Base-by-base conservation (phyloP, 2,113 vertebrate species). In the Pachycephala philippinensis region DNA sequence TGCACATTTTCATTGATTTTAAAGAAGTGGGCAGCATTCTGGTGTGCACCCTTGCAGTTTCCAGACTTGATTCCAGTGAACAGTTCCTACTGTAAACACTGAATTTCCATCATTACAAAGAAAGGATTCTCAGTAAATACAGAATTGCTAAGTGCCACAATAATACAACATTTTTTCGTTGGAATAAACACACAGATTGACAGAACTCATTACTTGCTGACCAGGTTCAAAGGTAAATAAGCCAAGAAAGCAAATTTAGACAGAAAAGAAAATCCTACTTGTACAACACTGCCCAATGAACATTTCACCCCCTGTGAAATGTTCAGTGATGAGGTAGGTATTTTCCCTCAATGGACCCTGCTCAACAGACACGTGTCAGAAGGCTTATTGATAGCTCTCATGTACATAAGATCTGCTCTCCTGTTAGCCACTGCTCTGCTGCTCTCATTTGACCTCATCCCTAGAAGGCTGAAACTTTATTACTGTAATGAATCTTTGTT, bases 401-500 rank as follows among this genome's bases (percentile, higher is more conserved):
- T 15, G 53, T 39, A 59, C 64, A 10, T n/a, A n/a, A 78, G 81
- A 89, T 84, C 69, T 66, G 47, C 60, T 86, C 35, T 84, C 50
- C 69, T 42, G 27, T 77, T 87, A 69, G 89, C 76, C 72, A 75
- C 68, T 1, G 0, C 64, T 78, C 47, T 68, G 63, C 79, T 88
- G 89, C 72, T 95, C 91, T 89, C 33, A 18, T 91, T 84, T 94
- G 91, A 95, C 93, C 94, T 82, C 84, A 64, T 95, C 93, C 72
- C 93, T 96, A 87, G 94, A 89, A 95, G 96, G 77, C 81, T 79
- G 87, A 52, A 89, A 87, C 56, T 95, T 95, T 94, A 96, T 95
- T 94, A 79, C 69, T 71, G 77, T 82, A 92, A 95, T 95, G 91
- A 95, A 95, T 96, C 96, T 96, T 91, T 76, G 80, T 89, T 94